phyloP scores from a whole-genome alignment of 2,888 invertebrate species.

The Synanthedon vespiformis region DNA sequence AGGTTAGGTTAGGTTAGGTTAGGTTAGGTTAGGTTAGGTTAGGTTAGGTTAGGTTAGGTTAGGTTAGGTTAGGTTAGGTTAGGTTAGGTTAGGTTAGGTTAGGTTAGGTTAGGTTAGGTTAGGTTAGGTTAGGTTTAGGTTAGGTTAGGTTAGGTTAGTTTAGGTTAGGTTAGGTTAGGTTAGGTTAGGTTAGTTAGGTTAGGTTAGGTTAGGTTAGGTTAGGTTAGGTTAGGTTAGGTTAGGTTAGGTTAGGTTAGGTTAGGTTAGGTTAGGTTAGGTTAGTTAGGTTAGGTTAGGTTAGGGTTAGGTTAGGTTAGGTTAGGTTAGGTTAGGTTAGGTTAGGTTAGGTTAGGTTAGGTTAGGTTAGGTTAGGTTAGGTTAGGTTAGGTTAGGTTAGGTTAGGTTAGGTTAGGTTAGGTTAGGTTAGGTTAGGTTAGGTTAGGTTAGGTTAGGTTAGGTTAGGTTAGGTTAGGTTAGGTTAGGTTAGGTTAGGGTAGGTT shows the following conservation, averaged over 20 bases:
- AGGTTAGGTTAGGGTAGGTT: slow-evolving; percentile 1
- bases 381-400: slow-evolving; percentile 1
- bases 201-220: no score
- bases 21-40: slow-evolving; percentile 1
- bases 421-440: not conserved
- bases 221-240: no score
- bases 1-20: slow-evolving; percentile 1
- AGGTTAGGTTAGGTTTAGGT: slow-evolving; percentile 1
- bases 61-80: not conserved
- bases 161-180: no score
- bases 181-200: no score
- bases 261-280: no score
- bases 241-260: no score
- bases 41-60: slow-evolving; percentile 1
- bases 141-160: no score
- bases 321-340: slow-evolving; percentile 1
- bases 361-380: slow-evolving; percentile 1
- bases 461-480: no score
- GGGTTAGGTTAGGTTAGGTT: slow-evolving; percentile 1
- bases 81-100: slow-evolving; percentile 1
- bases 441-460: no score
- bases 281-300: no score
- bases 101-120: slow-evolving; percentile 1
- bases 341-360: slow-evolving; percentile 1
- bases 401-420: slow-evolving; percentile 1